Evolutionary conservation across 1,140 invertebrate species (phyloP), one percentile per base, ranked within the genome.

Genomic region (Sitobion miscanthi): DNA sequence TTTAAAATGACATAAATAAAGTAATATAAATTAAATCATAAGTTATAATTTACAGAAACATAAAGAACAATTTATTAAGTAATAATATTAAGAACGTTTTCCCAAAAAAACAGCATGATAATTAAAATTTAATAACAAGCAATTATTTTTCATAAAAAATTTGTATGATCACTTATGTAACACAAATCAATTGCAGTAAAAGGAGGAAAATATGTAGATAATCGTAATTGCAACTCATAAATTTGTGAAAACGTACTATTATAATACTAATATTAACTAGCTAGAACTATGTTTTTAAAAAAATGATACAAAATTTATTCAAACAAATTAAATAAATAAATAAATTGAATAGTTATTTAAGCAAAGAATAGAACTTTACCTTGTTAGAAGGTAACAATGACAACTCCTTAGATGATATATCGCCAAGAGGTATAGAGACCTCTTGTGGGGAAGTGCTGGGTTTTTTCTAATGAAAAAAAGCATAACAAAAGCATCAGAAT

Each of bases 391-490:
- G 91, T 93, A 93, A 92, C 91, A 92, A 86, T 83, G 91, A 93
- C 91, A 93, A 86, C 91, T 93, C 91, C 91, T 93, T 93, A 93
- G 91, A 69, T 93, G 91, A 93, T 54, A 93, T 83, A 83, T 57
- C 49, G n/a, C 47, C 91, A 86, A 86, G 91, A 91, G 69, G 83
- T 94, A 88, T 62, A 94, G 77, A 94, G 35, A 86, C 82, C 86
- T 94, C 82, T 62, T 93, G 93, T n/a, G 85, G 90, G 85, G 17
- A 49, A 49, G 52, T 92, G 14, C 82, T 93, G 83, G 90, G 88
- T 62, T 62, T 94, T 92, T 92, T 92, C 90, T 86, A 69, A 87
- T 92, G 57, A 94, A 94, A 94, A 94, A 90, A 93, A 92, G 93
- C 93, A 93, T 93, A 92, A 94, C 83, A 93, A 92, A 92, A 86